Conservation (phyloP, 2,113 vertebrate species). For the Aleadryas rufinucha region DNA sequence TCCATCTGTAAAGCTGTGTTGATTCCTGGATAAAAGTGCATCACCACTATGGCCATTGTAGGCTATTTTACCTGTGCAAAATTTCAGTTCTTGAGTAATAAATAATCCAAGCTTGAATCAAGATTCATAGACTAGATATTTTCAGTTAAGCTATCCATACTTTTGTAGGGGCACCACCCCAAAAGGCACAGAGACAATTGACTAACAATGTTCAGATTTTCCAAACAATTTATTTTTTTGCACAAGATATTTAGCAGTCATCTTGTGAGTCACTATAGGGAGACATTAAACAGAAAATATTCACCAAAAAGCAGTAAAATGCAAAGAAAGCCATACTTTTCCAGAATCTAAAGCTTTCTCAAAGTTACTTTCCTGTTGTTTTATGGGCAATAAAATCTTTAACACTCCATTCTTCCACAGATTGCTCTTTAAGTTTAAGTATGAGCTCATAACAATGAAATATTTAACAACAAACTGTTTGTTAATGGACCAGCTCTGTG, state of each 20-base stretch:
- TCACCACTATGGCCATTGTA: rapidly evolving
- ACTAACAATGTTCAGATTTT: not conserved
- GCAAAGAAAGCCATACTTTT: not conserved
- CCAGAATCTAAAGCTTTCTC: not conserved
- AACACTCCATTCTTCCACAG: conserved; percentile 28
- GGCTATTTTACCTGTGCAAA: not conserved
- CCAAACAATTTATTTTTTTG: not conserved
- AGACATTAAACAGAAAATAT: not conserved
- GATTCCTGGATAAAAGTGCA: not conserved
- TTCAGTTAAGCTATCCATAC: not conserved
- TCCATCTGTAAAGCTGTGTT: not conserved
- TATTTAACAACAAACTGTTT: conserved; percentile 65
- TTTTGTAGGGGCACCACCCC: not conserved
- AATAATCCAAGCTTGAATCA: not conserved
- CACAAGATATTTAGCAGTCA: not conserved
- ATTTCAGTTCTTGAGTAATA: not conserved
- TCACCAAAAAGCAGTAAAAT: not conserved
- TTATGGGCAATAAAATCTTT: conserved; percentile 57
- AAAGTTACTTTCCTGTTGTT: conserved; percentile 40
- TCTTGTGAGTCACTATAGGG: not conserved
- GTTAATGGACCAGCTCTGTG: conserved; percentile 47
- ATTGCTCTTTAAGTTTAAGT: conserved; percentile 53
- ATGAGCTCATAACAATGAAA: conserved; percentile 46
- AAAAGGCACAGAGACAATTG: not conserved
- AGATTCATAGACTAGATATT: not conserved